Percentiles rank a stretch among this genome's conserved stretches.
Evolutionary conservation across 2,888 invertebrate genomes (phyloP).

Genomic region (Meiosimyza platycephala): DNA sequence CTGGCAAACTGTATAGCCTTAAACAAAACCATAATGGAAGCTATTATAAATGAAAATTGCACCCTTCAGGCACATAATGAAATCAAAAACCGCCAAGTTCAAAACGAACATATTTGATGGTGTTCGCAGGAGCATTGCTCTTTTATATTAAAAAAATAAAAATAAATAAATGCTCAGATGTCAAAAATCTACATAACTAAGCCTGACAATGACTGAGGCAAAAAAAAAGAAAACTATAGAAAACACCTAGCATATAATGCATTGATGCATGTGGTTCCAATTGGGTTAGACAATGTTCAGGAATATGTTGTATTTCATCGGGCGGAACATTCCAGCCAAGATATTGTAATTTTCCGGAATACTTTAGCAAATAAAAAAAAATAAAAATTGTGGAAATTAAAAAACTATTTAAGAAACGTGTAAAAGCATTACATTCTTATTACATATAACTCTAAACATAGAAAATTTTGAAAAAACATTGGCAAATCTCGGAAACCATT

Average conservation of each 20-base stretch:
- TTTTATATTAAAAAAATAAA: slow-evolving; percentile 34
- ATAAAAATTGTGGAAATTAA: not conserved
- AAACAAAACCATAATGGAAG: slow-evolving; percentile 79
- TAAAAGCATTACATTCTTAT: not conserved
- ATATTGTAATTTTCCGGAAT: slow-evolving; percentile 66
- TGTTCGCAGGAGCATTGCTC: slow-evolving; percentile 62
- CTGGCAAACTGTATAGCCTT: slow-evolving; percentile 80
- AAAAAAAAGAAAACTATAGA: slow-evolving; percentile 81
- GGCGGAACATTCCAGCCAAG: slow-evolving; percentile 82
- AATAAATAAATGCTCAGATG: slow-evolving; percentile 35
- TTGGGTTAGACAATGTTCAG: slow-evolving; percentile 83
- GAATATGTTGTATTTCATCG: slow-evolving; percentile 79
- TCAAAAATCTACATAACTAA: slow-evolving; percentile 78
- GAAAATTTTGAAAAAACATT: too few relatives aligned
- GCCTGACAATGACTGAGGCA: slow-evolving; percentile 81
- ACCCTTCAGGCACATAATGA: slow-evolving; percentile 87
- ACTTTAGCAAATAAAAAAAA: slow-evolving; percentile 40
- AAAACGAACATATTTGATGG: slow-evolving; percentile 88
- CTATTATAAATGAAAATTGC: slow-evolving; percentile 89
- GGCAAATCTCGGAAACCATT: too few relatives aligned
- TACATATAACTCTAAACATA: too few relatives aligned
- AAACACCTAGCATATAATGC: slow-evolving; percentile 80
- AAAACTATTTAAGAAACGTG: not conserved
- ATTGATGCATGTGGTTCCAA: slow-evolving; percentile 83
- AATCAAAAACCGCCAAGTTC: slow-evolving; percentile 83